Base-by-base conservation (phyloP, 2,113 vertebrate genomes). In the Octodon degus region DNA sequence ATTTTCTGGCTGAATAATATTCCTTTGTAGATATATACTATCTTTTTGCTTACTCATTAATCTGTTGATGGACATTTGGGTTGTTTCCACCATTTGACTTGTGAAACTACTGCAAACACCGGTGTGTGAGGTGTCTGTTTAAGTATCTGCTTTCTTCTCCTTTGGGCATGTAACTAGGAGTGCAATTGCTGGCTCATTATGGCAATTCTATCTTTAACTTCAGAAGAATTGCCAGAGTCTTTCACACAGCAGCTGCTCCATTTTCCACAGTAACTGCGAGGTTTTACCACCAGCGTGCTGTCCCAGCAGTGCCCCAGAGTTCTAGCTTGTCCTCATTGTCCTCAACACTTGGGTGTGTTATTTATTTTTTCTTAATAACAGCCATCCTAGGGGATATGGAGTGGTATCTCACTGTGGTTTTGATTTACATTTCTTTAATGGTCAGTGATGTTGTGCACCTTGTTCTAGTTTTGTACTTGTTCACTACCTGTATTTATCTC, bases 1-100 rank as follows among this genome's bases (percentile, higher is more conserved):
- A 68, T 58, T 94, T 55, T 70, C 27, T 92, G 43, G 60, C 19
- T 76, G 63, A 79, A 76, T 94, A 86, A 81, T 90, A 63, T 70
- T 93, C 50, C 2, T 62, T 68, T 88, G 32, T 63, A 55, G 79
- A n/a, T 62, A 47, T n/a, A 62, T 84, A n/a, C 24, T 27, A 65
- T 16, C 79, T 72, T 63, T 95, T 74, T 81, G 19, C 55, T 93
- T 58, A 70, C 79, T 7, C 40, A 58, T 88, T 93, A 72, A 20
- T 72, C 70, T 72, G n/a, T 72, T 70, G 70, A 22, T 37, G 70
- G 70, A 72, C 25, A 72, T 30, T 53, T 82, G n/a, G 19, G 50
- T 84, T 79, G 7, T 74, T 80, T 93, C 60, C 43, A 77, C 55
- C 10, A 79, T 67, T 70, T 77, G n/a, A 17, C 60, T 47, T 55